Conservation (phyloP, 2,888 invertebrate genomes). For the Nomada fucata region DNA sequence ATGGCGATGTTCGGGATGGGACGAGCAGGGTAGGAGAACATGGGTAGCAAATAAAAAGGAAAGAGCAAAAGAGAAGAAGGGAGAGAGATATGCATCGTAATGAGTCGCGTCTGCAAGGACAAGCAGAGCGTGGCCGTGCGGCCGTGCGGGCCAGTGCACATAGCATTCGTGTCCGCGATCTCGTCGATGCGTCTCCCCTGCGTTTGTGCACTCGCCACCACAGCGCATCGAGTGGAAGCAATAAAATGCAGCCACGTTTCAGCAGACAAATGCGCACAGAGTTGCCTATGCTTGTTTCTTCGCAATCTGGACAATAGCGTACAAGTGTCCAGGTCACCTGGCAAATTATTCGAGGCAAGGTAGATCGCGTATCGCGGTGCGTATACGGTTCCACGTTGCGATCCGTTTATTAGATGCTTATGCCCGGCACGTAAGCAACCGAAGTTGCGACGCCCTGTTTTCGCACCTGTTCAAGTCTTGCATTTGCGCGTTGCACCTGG, state of each 20-base stretch:
- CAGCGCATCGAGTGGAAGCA: slow-evolving; percentile 19
- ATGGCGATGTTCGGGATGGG: not conserved
- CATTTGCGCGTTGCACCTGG: slow-evolving; percentile 55
- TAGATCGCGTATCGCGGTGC: not conserved
- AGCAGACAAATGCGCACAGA: not conserved
- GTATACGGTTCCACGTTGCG: not conserved
- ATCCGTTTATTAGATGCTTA: slow-evolving; percentile 18
- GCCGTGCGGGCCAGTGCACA: slow-evolving; percentile 75
- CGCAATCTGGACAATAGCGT: not conserved
- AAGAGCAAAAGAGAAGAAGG: not conserved
- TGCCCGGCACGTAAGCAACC: not conserved
- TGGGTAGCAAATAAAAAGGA: not conserved
- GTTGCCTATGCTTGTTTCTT: not conserved
- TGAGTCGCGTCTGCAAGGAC: slow-evolving; percentile 76
- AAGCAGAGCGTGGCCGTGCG: slow-evolving; percentile 79
- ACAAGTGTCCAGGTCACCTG: not conserved
- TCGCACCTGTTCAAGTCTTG: slow-evolving; percentile 50
- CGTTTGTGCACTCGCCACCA: slow-evolving; percentile 25
- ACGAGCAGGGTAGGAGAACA: slow-evolving; percentile 28
- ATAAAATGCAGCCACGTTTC: slow-evolving; percentile 47
- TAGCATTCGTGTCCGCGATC: slow-evolving; percentile 74
- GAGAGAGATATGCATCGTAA: slow-evolving; percentile 65
- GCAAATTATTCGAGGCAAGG: not conserved
- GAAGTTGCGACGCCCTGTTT: slow-evolving; percentile 9
- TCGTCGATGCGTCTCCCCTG: slow-evolving; percentile 52